A percentile compares a stretch with the other conserved stretches of the same genome.
Conservation (phyloP, 2,888 invertebrate species). For the Xanthorhoe designata region DNA sequence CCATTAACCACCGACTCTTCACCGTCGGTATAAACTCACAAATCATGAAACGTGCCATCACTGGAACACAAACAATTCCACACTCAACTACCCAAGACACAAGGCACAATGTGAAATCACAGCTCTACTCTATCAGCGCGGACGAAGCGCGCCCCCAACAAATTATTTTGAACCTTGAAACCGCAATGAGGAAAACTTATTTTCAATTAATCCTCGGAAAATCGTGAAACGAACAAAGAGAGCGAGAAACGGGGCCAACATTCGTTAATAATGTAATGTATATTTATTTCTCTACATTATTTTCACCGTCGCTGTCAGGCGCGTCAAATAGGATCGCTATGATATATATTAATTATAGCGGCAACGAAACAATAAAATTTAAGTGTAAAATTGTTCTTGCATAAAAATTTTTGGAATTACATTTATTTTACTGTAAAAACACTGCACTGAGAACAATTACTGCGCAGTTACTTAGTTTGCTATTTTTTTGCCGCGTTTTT, state of each 20-base stretch:
- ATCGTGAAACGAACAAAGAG: slow-evolving; percentile 84
- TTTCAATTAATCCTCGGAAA: slow-evolving; percentile 75
- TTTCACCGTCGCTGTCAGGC: slow-evolving; percentile 69
- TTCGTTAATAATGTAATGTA: slow-evolving; percentile 86
- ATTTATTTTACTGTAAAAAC: slow-evolving; percentile 3
- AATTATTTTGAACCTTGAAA: slow-evolving; percentile 80
- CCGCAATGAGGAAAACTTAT: slow-evolving; percentile 70
- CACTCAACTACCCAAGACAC: slow-evolving; percentile 51
- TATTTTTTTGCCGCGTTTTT: slow-evolving; percentile 31
- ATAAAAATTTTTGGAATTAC: slow-evolving; percentile 42
- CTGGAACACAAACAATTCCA: slow-evolving; percentile 55
- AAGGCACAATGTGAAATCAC: slow-evolving; percentile 61
- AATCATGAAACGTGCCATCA: slow-evolving; percentile 83
- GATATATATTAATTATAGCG: slow-evolving; percentile 63
- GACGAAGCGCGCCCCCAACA: slow-evolving; percentile 70
- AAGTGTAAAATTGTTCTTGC: slow-evolving; percentile 46
- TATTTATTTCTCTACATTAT: slow-evolving; percentile 83
- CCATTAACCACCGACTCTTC: slow-evolving; percentile 85
- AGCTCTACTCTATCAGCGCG: slow-evolving; percentile 60
- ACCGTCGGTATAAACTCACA: slow-evolving; percentile 86
- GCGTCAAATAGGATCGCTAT: slow-evolving; percentile 68
- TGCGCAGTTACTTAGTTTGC: not conserved
- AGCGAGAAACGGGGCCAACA: slow-evolving; percentile 84
- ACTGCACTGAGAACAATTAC: not conserved
- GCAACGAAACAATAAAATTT: slow-evolving; percentile 52